Conservation (phyloP, 2,113 vertebrate species). For the Pollimyrus isidori region DNA sequence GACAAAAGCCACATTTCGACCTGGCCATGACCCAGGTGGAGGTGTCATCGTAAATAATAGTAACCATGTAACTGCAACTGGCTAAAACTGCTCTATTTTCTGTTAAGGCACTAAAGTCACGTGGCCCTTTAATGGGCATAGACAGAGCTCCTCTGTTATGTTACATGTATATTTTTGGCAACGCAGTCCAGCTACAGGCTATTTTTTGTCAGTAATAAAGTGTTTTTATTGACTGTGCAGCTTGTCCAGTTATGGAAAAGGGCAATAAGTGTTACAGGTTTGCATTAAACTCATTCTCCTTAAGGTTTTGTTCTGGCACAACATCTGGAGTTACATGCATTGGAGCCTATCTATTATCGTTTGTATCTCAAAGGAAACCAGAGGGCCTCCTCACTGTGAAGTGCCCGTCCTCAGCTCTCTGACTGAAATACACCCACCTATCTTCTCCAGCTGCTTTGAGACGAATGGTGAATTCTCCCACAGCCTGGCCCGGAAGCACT, state of each 20-base stretch:
- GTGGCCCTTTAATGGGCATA: not conserved
- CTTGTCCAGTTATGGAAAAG: constrained; percentile 7
- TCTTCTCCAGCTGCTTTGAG: constrained; percentile 93
- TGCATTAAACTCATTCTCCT: constrained; percentile 1
- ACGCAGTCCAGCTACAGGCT: not conserved
- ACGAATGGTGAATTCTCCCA: constrained; percentile 90
- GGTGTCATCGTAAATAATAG: not conserved
- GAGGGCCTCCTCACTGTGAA: not conserved
- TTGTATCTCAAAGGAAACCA: not conserved
- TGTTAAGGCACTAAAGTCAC: not conserved
- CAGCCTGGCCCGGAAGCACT: constrained; percentile 88
- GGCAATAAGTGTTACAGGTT: not conserved
- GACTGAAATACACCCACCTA: constrained; percentile 62
- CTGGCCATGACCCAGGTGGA: not conserved
- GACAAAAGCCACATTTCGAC: not conserved
- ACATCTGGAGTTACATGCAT: not conserved
- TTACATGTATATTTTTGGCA: not conserved
- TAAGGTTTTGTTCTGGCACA: not conserved
- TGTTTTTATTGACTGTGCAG: not conserved
- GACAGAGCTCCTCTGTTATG: not conserved
- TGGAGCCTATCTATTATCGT: not conserved
- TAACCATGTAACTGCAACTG: not conserved
- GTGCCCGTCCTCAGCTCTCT: not conserved
- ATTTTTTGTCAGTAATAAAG: constrained; percentile 14
- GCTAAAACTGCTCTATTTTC: not conserved